Conservation (phyloP, 2,888 invertebrate genomes). For the Cheilosia impressa region DNA sequence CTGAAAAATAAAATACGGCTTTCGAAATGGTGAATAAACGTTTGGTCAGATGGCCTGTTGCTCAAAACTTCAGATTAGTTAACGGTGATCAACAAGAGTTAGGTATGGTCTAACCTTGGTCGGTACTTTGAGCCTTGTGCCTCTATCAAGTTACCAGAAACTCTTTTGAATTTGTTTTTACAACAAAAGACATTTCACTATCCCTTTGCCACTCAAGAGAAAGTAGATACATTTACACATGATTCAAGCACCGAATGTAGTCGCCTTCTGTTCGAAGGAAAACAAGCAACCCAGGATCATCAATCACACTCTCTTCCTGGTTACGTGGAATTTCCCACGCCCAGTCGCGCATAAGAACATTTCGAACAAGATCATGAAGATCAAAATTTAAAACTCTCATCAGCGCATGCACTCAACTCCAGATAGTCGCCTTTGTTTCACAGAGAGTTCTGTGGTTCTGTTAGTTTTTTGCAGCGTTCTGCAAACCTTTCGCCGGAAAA, state of each 20-base stretch:
- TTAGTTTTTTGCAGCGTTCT: too few relatives aligned
- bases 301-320: constrained; percentile 32
- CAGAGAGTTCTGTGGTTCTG: too few relatives aligned
- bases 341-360: constrained; percentile 26
- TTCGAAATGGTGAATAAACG: too few relatives aligned
- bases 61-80: too few relatives aligned
- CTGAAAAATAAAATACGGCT: too few relatives aligned
- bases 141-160: too few relatives aligned
- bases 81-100: too few relatives aligned
- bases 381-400: constrained; percentile 40
- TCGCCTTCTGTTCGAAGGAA: constrained; percentile 1
- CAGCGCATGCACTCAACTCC: constrained; percentile 21
- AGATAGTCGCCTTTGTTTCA: neutral
- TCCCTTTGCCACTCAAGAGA: neutral
- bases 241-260: neutral
- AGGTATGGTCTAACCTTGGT: too few relatives aligned
- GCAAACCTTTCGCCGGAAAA: neutral
- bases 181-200: too few relatives aligned
- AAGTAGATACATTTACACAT: constrained; percentile 16
- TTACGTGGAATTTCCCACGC: constrained; percentile 51
- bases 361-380: constrained; percentile 6
- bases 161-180: too few relatives aligned
- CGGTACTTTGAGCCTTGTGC: too few relatives aligned
- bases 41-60: too few relatives aligned
- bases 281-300: constrained; percentile 37